Evolutionary conservation across 2,113 vertebrate genomes (phyloP).

Genomic region (Pollimyrus isidori): DNA sequence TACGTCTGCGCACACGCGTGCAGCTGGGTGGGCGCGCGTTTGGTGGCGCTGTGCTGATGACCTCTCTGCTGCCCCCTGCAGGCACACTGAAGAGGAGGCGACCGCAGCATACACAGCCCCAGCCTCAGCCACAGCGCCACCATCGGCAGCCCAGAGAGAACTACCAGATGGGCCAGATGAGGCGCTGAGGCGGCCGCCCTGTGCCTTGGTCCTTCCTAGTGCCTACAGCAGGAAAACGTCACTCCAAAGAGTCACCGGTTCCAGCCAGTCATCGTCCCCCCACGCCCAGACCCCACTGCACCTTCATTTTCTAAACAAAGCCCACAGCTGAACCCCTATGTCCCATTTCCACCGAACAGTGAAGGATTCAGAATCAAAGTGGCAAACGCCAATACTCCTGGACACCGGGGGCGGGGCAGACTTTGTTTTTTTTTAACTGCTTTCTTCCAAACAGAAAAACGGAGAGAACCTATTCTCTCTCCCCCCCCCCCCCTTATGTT

Average conservation of each 20-base stretch:
- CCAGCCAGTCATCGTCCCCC: slow-evolving; percentile 66
- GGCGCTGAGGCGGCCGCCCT: slow-evolving; percentile 77
- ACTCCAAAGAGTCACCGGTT: slow-evolving; percentile 94
- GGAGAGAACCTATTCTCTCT: slow-evolving; percentile 26
- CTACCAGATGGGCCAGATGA: slow-evolving; percentile 98
- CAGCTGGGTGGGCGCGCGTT: background rate
- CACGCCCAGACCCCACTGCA: slow-evolving; percentile 23
- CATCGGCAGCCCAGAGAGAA: slow-evolving; percentile 84
- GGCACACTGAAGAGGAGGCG: slow-evolving; percentile 95
- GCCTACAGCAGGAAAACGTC: slow-evolving; percentile 96
- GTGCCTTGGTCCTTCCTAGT: slow-evolving; percentile 98
- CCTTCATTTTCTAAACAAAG: slow-evolving; percentile 38
- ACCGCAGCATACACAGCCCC: slow-evolving; percentile 73
- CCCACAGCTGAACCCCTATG: slow-evolving; percentile 30
- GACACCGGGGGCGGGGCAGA: slow-evolving; percentile 21
- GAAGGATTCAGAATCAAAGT: background rate
- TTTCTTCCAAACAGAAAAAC: slow-evolving; percentile 53
- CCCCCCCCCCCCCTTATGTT: background rate
- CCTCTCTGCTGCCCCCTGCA: slow-evolving; percentile 37
- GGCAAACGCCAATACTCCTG: slow-evolving; percentile 14
- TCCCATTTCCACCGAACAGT: background rate
- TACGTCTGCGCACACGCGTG: slow-evolving; percentile 45
- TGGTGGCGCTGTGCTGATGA: background rate
- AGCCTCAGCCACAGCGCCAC: slow-evolving; percentile 80
- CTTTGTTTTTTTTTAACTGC: slow-evolving; percentile 41